Base-by-base conservation (phyloP, 2,888 invertebrate species). In the Tenodera sinensis region DNA sequence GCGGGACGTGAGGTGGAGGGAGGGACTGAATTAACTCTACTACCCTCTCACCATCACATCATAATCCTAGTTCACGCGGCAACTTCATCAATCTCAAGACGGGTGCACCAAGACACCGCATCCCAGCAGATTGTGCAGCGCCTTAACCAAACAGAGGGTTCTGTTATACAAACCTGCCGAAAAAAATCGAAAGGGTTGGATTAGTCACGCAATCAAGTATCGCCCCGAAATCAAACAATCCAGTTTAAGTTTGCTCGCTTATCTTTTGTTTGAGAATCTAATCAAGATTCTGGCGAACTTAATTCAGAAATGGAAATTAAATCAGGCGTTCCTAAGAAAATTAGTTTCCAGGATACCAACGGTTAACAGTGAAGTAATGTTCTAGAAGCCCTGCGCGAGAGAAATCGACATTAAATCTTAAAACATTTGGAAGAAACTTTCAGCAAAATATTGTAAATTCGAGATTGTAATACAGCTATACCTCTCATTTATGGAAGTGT, bases 31-130 rank as follows among this genome's bases (percentile, higher is more conserved):
- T 87, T 87, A 87, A 87, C 87, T 71, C 54, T 71, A 3, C 54
- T 25, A 71, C 82, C 82, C 54, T 83, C 82, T 84, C 34, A 71
- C 54, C 54, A 71, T 71, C 82, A 82, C 83, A 82, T 82, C 82
- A 87, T 87, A 83, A 87, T 82, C 83, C 82, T 83, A 30, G 47
- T 85, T 85, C n/a, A 86, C 8, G 25, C 20, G 25, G 28, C 28
- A 34, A 81, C 87, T 87, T 87, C 87, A 87, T 87, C 87, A 87
- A 83, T 87, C 87, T 87, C 28, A 34, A 34, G 82, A 82, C 15
- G 30, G 54, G 20, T 4, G 54, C 54, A 25, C 54, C 9, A 86
- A 87, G 82, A 87, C 87, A 87, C 20, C 14, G n/a, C n/a, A 71
- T 71, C 54, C 20, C 20, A 71, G 54, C 4, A 25, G 54, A 54